Evolutionary conservation across 1,140 invertebrate genomes (phyloP).

Genomic region (Littorina saxatilis): DNA sequence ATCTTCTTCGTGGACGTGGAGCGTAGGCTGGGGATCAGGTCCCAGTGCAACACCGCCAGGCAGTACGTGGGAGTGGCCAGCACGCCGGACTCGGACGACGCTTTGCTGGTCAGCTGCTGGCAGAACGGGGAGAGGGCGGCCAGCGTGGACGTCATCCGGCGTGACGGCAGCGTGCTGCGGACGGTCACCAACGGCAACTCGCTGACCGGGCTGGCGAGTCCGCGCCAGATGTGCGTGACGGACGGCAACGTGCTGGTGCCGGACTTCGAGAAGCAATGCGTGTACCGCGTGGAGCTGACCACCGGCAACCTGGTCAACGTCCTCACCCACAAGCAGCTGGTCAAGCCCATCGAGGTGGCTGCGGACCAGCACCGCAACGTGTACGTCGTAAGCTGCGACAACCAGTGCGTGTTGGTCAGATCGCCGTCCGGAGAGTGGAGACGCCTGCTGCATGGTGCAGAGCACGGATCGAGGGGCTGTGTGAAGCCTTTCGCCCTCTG

Average conservation of each 20-base stretch:
- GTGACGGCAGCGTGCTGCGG: background rate
- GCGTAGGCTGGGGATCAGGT: background rate
- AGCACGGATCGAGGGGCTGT: too few relatives aligned
- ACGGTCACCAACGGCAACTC: background rate
- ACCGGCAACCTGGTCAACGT: background rate
- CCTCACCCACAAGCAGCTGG: background rate
- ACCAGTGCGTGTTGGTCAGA: background rate
- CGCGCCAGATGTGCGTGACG: background rate
- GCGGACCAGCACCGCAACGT: background rate
- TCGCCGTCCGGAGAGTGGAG: background rate
- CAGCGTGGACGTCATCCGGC: constrained; percentile 25
- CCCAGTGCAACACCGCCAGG: background rate
- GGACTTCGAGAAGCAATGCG: background rate
- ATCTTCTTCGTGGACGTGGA: background rate
- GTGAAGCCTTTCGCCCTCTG: too few relatives aligned
- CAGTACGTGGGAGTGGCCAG: background rate
- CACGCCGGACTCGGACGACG: background rate
- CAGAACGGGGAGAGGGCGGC: background rate
- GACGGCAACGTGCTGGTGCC: background rate
- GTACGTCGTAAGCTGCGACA: background rate
- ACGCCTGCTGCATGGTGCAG: background rate
- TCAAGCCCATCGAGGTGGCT: background rate
- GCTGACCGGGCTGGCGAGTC: background rate
- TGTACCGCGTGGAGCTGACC: background rate
- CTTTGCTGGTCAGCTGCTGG: background rate